Evolutionary conservation across 2,888 invertebrate genomes (phyloP).

Genomic region (Achlya flavicornis): DNA sequence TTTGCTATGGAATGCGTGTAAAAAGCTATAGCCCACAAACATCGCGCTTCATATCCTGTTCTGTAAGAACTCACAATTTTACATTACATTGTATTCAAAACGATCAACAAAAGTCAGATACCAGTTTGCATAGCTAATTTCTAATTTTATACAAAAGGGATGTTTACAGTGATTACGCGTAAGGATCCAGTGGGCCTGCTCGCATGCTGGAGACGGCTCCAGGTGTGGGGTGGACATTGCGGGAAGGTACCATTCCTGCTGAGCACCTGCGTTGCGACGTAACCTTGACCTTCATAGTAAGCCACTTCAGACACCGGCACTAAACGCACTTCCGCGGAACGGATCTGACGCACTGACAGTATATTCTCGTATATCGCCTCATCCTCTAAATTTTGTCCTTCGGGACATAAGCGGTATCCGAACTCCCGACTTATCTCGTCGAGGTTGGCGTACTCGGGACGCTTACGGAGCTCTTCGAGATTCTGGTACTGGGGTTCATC

Average conservation of each 20-base stretch:
- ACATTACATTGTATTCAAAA: slow-evolving; percentile 43
- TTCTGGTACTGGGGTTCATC: slow-evolving; percentile 80
- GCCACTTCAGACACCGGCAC: slow-evolving; percentile 81
- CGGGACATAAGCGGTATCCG: slow-evolving; percentile 79
- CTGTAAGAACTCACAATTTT: slow-evolving; percentile 58
- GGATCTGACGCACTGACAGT: slow-evolving; percentile 77
- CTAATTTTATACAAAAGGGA: slow-evolving; percentile 22
- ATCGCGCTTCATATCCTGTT: slow-evolving; percentile 66
- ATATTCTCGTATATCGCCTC: slow-evolving; percentile 82
- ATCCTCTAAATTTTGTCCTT: slow-evolving; percentile 80
- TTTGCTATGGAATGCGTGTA: slow-evolving; percentile 77
- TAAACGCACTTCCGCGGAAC: slow-evolving; percentile 81
- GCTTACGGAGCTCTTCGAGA: slow-evolving; percentile 74
- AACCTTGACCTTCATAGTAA: slow-evolving; percentile 79
- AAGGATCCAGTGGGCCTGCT: slow-evolving; percentile 71
- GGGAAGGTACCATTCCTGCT: slow-evolving; percentile 81
- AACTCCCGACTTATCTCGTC: slow-evolving; percentile 81
- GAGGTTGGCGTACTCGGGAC: slow-evolving; percentile 78
- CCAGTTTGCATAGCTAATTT: neutral
- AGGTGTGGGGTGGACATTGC: slow-evolving; percentile 79
- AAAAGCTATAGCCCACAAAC: slow-evolving; percentile 62
- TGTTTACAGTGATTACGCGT: slow-evolving; percentile 73
- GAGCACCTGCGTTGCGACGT: slow-evolving; percentile 78
- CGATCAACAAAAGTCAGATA: slow-evolving; percentile 27
- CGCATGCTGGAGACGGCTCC: slow-evolving; percentile 76